These are phyloP conservation scores for Astropecten irregularis DNA, from an alignment of 53 echinoderm and acorn worm species.

Conservation along the genomic window DNA sequence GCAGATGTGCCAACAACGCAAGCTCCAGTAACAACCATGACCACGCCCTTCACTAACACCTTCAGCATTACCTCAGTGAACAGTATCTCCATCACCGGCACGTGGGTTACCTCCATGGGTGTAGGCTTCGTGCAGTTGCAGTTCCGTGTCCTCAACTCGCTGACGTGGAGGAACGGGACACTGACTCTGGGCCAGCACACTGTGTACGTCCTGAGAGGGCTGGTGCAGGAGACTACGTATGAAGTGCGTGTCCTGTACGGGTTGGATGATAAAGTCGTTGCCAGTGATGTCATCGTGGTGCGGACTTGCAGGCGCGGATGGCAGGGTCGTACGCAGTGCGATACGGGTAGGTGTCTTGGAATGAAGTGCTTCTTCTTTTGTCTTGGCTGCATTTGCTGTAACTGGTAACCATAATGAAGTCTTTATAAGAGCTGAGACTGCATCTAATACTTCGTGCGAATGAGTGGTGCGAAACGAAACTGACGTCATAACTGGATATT, in stretches of 20 bases:
- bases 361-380: too few species aligned
- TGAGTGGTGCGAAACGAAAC: too few species aligned
- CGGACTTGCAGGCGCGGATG: conserved; percentile 36
- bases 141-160: conserved; percentile 45
- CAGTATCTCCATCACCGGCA: conserved; percentile 64
- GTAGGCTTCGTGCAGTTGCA: conserved; percentile 63
- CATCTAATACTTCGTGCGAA: too few species aligned
- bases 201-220: conserved; percentile 54
- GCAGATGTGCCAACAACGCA: conserved; percentile 31
- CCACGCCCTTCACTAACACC: conserved; percentile 44
- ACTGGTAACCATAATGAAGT: too few species aligned
- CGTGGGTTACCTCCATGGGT: conserved; percentile 54
- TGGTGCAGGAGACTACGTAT: conserved; percentile 29
- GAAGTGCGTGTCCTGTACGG: conserved; percentile 36
- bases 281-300: conserved; percentile 10
- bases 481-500: too few species aligned
- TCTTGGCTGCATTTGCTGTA: too few species aligned
- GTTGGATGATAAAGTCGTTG: conserved; percentile 10
- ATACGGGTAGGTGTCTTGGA: conserved; percentile 58
- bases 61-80: conserved; percentile 61
- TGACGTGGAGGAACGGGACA: conserved; percentile 57
- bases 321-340: conserved; percentile 45
- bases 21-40: conserved; percentile 2
- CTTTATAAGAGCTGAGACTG: too few species aligned
- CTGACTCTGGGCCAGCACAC: conserved; percentile 45